A percentile compares a stretch with the other conserved stretches of the same genome.
phyloP scores from a whole-genome alignment of 2,888 invertebrate species.

The Candidula unifasciata region DNA sequence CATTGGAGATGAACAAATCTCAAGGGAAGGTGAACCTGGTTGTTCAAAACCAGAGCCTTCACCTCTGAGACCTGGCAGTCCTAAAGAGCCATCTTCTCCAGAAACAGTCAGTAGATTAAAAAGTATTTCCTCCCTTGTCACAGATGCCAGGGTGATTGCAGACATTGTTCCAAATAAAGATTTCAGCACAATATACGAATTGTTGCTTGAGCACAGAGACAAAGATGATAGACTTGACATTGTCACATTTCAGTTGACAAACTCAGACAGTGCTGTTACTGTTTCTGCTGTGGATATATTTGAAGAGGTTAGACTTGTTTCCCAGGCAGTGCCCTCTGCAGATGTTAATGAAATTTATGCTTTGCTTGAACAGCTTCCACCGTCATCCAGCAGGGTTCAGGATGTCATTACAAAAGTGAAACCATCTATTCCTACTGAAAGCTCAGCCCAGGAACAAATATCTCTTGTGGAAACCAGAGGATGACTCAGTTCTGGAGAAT shows the following conservation, averaged over 20 bases:
- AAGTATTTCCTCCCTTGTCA: constrained; percentile 62
- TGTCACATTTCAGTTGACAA: constrained; percentile 64
- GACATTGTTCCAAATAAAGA: constrained; percentile 59
- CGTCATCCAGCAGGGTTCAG: constrained; percentile 48
- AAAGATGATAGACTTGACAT: constrained; percentile 64
- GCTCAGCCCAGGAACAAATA: not conserved
- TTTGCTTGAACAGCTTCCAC: constrained; percentile 53
- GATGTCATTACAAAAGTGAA: constrained; percentile 51
- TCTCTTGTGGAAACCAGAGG: constrained; percentile 35
- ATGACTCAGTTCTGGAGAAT: constrained; percentile 60
- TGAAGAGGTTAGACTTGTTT: constrained; percentile 53
- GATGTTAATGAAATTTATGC: constrained; percentile 57
- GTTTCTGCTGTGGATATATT: constrained; percentile 51
- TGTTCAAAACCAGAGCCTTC: not conserved
- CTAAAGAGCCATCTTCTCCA: not conserved
- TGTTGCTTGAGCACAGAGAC: constrained; percentile 58
- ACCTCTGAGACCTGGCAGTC: not conserved
- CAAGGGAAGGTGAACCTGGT: not conserved
- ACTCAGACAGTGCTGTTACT: constrained; percentile 36
- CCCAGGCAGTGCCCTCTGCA: constrained; percentile 49
- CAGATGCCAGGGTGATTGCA: constrained; percentile 63
- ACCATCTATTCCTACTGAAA: not conserved
- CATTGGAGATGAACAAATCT: not conserved
- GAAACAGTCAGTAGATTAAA: constrained; percentile 44
- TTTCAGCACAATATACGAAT: constrained; percentile 60